Evolutionary conservation across 1,140 invertebrate species (phyloP), one percentile per base, ranked within the genome.

Genomic region (Drosophila guanche): DNA sequence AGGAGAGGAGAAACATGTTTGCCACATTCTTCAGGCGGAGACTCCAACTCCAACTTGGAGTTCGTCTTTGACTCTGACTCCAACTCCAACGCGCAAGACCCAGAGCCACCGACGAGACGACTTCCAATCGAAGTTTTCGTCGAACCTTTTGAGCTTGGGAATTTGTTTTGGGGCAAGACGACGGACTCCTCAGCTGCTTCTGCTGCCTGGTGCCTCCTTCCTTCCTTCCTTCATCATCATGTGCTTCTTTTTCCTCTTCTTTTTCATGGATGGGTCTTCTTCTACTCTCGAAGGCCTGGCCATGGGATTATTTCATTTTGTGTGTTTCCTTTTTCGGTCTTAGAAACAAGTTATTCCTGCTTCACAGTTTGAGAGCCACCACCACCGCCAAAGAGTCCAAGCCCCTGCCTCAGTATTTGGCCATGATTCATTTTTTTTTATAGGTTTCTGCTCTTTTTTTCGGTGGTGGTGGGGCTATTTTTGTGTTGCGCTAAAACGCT

Each of bases 291-390:
- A 16, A 56, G 50, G 54, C 63, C 71, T 81, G 85, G 76, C 86
- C 86, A 90, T 90, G 86, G 88, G 86, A 90, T 90, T 90, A 90
- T 90, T 90, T 90, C 86, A 90, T 90, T 90, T 90, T 89, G 84
- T 89, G 84, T 88, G 84, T 88, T 88, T 88, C 83, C 83, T 88
- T 88, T 88, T 88, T 86, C 33, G 70, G 76, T 70, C 76, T 89
- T 85, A 90, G 80, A 89, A 89, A 89, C 86, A 76, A 90, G 80
- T 89, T 89, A 89, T 89, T 89, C 79, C 79, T 88, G 83, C 70
- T 89, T 59, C 40, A 70, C 74, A 77, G 81, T 76, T 85, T 41
- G 56, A 69, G 56, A 48, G 61, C 29, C 46, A 52, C 48, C 65
- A 67, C 63, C 62, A 68, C 43, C 45, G 33, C 40, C 62, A 50